Percentiles rank a stretch among this genome's conserved stretches.
Conservation (phyloP, 2,113 vertebrate species). For the Stictonetta naevosa region DNA sequence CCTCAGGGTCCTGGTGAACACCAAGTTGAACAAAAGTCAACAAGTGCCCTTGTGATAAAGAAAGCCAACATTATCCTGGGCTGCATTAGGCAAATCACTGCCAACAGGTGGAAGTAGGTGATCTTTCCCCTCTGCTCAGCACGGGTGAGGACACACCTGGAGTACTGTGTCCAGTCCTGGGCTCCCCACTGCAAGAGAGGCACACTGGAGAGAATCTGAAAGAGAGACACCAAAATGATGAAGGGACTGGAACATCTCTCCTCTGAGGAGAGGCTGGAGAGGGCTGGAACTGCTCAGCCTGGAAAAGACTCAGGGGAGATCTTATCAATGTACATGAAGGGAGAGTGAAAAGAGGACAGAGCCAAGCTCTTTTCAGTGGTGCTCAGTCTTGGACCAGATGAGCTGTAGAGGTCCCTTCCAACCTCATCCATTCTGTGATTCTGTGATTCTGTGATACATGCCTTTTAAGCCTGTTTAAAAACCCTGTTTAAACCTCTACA, state of each 20-base stretch:
- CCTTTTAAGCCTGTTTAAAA: not conserved
- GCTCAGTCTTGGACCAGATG: not conserved
- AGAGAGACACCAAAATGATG: not conserved
- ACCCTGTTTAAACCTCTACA: not conserved
- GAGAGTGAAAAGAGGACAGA: not conserved
- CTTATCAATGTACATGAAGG: not conserved
- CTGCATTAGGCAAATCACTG: not conserved
- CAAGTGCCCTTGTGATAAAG: not conserved
- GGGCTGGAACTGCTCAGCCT: not conserved
- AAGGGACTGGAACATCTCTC: not conserved
- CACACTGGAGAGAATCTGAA: not conserved
- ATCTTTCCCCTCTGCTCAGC: not conserved
- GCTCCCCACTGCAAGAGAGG: not conserved
- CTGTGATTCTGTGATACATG: not conserved
- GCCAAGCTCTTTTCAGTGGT: not conserved
- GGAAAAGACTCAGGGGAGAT: too few relatives aligned
- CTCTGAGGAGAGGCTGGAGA: not conserved
- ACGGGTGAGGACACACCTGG: not conserved
- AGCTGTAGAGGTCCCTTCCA: not conserved
- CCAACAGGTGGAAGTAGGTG: not conserved
- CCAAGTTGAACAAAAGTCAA: not conserved
- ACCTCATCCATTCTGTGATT: not conserved
- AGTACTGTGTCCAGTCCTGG: not conserved
- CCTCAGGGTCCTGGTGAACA: not conserved
- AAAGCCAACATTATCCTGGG: not conserved